These are phyloP conservation scores for Indicator indicator DNA, from an alignment of 2,113 vertebrate species.

Conservation along the genomic window DNA sequence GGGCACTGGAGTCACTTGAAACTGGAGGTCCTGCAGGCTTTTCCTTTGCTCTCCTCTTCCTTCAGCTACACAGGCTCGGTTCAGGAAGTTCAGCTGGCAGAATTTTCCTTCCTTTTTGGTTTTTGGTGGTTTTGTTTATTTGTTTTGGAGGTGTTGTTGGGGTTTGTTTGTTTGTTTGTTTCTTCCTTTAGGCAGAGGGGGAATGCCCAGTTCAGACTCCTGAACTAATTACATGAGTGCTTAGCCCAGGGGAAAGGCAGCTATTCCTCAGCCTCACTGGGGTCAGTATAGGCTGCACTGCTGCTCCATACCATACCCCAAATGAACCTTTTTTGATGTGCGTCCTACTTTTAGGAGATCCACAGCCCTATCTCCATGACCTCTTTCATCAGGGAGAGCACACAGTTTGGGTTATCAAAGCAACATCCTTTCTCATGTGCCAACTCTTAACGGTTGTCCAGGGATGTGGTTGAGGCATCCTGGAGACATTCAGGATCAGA, in stretches of 20 bases:
- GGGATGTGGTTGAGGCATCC: too few relatives aligned
- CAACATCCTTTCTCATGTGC: not conserved
- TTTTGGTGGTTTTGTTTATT: too few relatives aligned
- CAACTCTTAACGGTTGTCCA: too few relatives aligned
- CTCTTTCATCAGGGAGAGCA: not conserved
- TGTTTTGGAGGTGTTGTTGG: not conserved
- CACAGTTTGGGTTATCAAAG: not conserved
- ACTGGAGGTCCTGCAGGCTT: not conserved
- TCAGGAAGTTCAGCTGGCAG: too few relatives aligned
- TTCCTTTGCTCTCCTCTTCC: not conserved
- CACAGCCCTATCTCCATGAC: rapidly evolving
- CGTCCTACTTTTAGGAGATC: not conserved
- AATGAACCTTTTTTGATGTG: rapidly evolving
- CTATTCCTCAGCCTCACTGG: rapidly evolving
- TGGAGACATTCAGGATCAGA: too few relatives aligned
- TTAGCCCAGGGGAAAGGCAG: not conserved
- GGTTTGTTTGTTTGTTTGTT: too few relatives aligned
- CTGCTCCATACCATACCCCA: rapidly evolving
- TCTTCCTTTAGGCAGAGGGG: rapidly evolving
- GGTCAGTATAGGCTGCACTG: not conserved
- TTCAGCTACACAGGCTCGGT: not conserved
- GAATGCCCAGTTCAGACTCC: not conserved
- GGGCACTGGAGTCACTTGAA: not conserved
- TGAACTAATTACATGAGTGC: rapidly evolving
- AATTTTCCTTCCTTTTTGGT: too few relatives aligned